Percentiles rank a stretch among this genome's conserved stretches.
These are phyloP conservation scores for Malaclemys terrapin DNA, from an alignment of 2,113 vertebrate species.

Conservation along the genomic window DNA sequence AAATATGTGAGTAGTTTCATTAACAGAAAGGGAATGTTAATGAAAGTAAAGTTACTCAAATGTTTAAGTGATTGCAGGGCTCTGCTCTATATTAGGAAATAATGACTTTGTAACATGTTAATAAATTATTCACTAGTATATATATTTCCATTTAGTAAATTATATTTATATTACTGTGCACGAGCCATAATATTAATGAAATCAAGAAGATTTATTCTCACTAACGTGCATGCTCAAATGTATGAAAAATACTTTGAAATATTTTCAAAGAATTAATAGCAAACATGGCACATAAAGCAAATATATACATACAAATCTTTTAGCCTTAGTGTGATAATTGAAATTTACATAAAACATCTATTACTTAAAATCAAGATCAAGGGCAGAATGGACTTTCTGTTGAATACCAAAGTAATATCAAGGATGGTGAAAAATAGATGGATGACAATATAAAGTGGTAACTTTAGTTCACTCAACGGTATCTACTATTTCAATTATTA, in stretches of 20 bases:
- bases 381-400: neutral
- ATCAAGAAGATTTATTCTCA: neutral
- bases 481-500: neutral
- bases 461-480: slow-evolving; percentile 19
- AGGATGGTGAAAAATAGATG: slow-evolving; percentile 13
- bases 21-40: neutral
- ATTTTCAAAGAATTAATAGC: neutral
- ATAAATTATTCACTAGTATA: neutral
- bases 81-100: neutral
- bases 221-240: neutral
- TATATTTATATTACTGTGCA: neutral
- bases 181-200: neutral
- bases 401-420: slow-evolving; percentile 28
- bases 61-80: neutral
- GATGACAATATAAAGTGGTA: neutral
- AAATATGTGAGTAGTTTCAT: neutral
- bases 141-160: slow-evolving; percentile 34
- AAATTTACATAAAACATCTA: neutral
- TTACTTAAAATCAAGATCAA: slow-evolving; percentile 5
- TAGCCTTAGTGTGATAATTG: neutral
- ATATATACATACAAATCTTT: neutral
- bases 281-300: neutral
- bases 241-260: neutral
- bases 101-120: neutral
- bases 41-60: neutral